Percentiles rank a stretch among this genome's conserved stretches.
These are phyloP conservation scores for Anser cygnoides DNA, from an alignment of 2,113 vertebrate species.

Conservation along the genomic window DNA sequence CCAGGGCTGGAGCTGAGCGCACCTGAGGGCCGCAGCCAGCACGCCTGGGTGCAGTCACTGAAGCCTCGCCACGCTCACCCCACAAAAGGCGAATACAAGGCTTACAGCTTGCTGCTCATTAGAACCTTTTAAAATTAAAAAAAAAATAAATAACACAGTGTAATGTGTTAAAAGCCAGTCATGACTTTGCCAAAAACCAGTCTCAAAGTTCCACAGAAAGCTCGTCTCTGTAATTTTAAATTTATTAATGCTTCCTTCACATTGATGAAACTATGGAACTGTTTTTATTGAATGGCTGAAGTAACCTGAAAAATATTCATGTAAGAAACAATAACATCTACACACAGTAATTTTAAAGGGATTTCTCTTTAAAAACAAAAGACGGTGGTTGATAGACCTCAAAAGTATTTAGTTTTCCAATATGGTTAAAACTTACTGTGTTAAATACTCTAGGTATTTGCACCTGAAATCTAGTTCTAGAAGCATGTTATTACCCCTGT, in stretches of 20 bases:
- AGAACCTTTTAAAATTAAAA: neutral
- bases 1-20: neutral
- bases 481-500: neutral
- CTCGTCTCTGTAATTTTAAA: no score
- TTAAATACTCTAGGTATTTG: neutral
- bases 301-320: no score
- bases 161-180: no score
- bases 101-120: neutral
- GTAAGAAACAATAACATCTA: no score
- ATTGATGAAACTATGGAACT: no score
- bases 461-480: neutral
- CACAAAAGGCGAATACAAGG: neutral
- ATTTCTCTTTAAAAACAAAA: no score
- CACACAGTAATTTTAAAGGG: no score
- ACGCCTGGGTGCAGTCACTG: accelerated
- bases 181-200: no score
- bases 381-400: no score
- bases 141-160: neutral
- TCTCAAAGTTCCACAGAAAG: no score
- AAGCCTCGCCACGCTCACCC: neutral
- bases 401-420: neutral
- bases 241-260: no score
- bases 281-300: no score
- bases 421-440: neutral
- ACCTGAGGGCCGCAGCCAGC: neutral